Base-by-base conservation (phyloP, 2,888 invertebrate species). In the Periphyllus acericola region DNA sequence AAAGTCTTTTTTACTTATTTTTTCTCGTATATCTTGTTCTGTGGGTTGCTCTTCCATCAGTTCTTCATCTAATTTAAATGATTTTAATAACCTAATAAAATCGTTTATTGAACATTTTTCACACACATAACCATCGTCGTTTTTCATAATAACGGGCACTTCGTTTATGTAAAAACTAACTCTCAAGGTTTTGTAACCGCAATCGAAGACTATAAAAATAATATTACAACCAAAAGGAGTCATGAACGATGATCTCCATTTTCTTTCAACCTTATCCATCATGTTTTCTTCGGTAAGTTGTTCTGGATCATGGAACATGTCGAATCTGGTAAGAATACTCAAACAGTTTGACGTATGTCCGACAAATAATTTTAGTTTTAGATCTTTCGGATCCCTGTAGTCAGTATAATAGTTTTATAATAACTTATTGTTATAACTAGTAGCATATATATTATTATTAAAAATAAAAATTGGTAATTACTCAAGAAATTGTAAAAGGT, bases 321-420 rank as follows among this genome's bases (percentile, higher is more conserved):
- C 94, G 89, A 97, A 91, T 90, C 95, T 94, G 0, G 95, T 93
- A 81, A 96, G 91, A 83, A 96, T 91, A 92, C 97, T 97, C 55
- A 97, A 92, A 72, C 96, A 91, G 0, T 96, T 95, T 5, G 96
- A 96, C 1, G 96, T 96, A 92, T 97, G 97, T 0, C 96, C 94
- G 91, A 97, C 97, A 90, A 96, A 94, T 89, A 95, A 94, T 52
- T 89, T 75, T 34, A 89, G 88, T 32, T 88, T 89, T 46, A 76
- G 36, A 17, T 21, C 79, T n/a, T 36, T 29, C 3, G 66, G 40
- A 2, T 80, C 19, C n/a, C 66, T 80, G 32, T 17, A 36, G 66
- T n/a, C 14, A 36, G 34, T 52, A 9, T 52, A 60, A 60, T 60
- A 36, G n/a, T 46, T 75, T 75, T 25, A n/a, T 11, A 68, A n/a